Conservation (phyloP, 2,113 vertebrate genomes). For the Myotis brandtii region DNA sequence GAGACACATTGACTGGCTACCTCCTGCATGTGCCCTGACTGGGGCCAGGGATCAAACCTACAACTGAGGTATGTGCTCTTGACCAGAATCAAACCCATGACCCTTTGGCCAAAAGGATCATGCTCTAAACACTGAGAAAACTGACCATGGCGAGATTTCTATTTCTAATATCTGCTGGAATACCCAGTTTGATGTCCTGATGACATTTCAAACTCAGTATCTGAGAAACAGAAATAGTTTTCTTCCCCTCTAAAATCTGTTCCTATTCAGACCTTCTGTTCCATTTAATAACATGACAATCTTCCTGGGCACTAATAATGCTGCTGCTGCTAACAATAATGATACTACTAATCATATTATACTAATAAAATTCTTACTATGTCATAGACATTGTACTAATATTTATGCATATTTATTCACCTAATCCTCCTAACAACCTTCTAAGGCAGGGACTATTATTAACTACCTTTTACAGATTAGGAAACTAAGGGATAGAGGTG, state of each 20-base stretch:
- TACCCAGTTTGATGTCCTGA: background rate
- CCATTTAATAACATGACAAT: background rate
- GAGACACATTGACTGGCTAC: too few relatives aligned
- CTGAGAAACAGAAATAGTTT: conserved; percentile 24
- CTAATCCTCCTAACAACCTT: background rate
- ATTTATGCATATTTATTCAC: background rate
- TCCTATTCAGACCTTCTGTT: background rate
- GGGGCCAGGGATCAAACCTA: too few relatives aligned
- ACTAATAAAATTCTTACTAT: background rate
- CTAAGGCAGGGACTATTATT: background rate
- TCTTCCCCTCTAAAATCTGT: background rate
- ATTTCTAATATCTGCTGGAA: conserved; percentile 15
- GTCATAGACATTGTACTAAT: background rate
- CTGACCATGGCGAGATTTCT: background rate
- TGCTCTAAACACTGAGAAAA: too few relatives aligned
- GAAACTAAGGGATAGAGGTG: background rate
- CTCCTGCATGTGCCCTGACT: too few relatives aligned
- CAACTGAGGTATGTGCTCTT: too few relatives aligned
- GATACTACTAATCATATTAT: background rate
- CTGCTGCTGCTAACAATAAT: background rate
- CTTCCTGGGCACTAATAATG: background rate
- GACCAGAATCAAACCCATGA: too few relatives aligned
- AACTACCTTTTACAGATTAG: conserved; percentile 9
- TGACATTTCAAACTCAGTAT: conserved; percentile 52
- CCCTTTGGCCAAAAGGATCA: too few relatives aligned